phyloP scores from a whole-genome alignment of 2,797 vertebrate species.

The Sphaeramia orbicularis region DNA sequence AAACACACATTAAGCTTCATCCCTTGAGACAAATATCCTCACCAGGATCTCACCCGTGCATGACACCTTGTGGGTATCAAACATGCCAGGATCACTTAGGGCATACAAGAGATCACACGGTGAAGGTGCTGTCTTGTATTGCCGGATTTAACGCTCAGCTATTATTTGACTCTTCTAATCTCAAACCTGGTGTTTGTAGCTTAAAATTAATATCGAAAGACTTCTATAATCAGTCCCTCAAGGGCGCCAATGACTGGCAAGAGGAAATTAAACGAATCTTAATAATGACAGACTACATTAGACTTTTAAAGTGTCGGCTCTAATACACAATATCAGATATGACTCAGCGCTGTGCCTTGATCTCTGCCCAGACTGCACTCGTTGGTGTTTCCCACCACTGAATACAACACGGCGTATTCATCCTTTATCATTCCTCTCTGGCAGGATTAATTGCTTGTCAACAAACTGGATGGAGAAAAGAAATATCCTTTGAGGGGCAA shows the following conservation, averaged over 20 bases:
- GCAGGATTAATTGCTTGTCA: slow-evolving; percentile 34
- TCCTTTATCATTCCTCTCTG: slow-evolving; percentile 14
- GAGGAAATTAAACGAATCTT: slow-evolving; percentile 59
- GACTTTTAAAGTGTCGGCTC: slow-evolving; percentile 40
- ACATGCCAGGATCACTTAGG: slow-evolving; percentile 45
- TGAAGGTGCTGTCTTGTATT: slow-evolving; percentile 9
- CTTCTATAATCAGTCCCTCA: slow-evolving; percentile 37
- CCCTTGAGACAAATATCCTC: slow-evolving; percentile 26
- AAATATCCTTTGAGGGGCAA: slow-evolving; percentile 25
- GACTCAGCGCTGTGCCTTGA: slow-evolving; percentile 47
- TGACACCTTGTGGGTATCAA: slow-evolving; percentile 46
- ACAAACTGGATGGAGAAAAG: slow-evolving; percentile 31
- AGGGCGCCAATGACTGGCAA: slow-evolving; percentile 31
- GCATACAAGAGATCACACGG: slow-evolving; percentile 19
- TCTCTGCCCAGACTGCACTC: slow-evolving; percentile 34
- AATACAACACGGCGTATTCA: slow-evolving; percentile 22
- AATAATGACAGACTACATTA: slow-evolving; percentile 57
- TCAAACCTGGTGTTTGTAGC: slow-evolving; percentile 17
- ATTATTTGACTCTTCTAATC: slow-evolving; percentile 1
- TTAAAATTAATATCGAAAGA: slow-evolving; percentile 28
- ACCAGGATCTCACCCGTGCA: slow-evolving; percentile 37
- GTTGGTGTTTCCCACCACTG: slow-evolving; percentile 35
- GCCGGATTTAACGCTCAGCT: neutral
- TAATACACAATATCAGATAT: slow-evolving; percentile 55
- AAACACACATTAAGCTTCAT: slow-evolving; percentile 9